Evolutionary conservation across 2,888 invertebrate genomes (phyloP).

Genomic region (Clusia tigrina): DNA sequence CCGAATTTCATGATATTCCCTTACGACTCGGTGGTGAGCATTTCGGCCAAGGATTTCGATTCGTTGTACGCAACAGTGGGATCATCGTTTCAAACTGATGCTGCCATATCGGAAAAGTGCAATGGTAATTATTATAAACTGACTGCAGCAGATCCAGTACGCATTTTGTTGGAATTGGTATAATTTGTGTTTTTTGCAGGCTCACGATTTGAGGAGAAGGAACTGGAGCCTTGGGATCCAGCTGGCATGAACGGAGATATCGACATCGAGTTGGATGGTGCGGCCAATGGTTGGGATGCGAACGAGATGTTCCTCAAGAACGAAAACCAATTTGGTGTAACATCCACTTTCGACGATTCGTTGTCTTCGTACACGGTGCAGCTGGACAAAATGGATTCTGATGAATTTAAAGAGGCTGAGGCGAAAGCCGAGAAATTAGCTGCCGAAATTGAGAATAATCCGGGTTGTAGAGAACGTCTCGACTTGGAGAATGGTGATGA

Average conservation of each 20-base stretch:
- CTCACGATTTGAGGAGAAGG: constrained; percentile 67
- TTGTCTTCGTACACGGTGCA: constrained; percentile 91
- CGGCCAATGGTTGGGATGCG: constrained; percentile 94
- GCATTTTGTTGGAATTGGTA: neutral
- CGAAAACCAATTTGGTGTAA: constrained; percentile 89
- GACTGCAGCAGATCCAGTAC: neutral
- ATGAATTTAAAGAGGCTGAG: constrained; percentile 76
- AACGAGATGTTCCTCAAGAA: constrained; percentile 97
- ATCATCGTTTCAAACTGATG: constrained; percentile 86
- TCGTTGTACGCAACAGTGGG: constrained; percentile 88
- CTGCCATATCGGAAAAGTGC: constrained; percentile 82
- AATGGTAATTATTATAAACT: constrained; percentile 71
- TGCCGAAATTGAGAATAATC: constrained; percentile 89
- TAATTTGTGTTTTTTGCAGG: constrained; percentile 41
- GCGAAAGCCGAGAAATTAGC: constrained; percentile 87
- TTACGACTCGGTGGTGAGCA: constrained; percentile 82
- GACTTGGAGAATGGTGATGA: constrained; percentile 94
- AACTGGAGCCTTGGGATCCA: constrained; percentile 90
- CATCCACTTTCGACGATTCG: constrained; percentile 90
- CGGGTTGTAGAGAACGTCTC: constrained; percentile 80
- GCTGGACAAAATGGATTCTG: constrained; percentile 84
- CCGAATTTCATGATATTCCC: constrained; percentile 72
- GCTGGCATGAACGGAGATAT: constrained; percentile 69
- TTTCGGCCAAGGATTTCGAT: constrained; percentile 85
- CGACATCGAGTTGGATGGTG: constrained; percentile 75